phyloP scores from a whole-genome alignment of 2,888 invertebrate species.

The Epistrophe grossulariae region DNA sequence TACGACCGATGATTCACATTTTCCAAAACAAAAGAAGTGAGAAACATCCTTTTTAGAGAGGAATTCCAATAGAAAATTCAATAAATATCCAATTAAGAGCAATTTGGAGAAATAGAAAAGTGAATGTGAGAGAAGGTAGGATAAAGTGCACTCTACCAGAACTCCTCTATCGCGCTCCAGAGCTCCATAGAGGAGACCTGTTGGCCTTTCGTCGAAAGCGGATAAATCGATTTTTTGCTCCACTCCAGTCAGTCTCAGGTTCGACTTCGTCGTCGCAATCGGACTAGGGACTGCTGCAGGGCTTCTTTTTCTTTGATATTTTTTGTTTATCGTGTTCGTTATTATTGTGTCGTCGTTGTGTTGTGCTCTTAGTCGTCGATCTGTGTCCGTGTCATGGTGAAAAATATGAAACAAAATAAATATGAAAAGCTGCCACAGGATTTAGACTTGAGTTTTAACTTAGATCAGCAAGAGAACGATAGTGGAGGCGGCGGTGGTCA shows the following conservation, averaged over 20 bases:
- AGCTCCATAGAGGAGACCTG: conserved; percentile 64
- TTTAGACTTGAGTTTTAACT: conserved; percentile 82
- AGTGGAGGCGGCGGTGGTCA: conserved; percentile 79
- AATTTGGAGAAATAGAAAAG: not conserved
- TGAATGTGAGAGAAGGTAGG: conserved; percentile 42
- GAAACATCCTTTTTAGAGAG: conserved; percentile 7
- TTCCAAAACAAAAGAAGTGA: conserved; percentile 33
- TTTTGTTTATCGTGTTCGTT: not conserved
- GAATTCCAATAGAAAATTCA: conserved; percentile 31
- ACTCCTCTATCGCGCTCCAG: conserved; percentile 22
- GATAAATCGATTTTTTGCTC: conserved; percentile 62
- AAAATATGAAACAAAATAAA: conserved; percentile 83
- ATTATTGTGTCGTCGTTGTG: conserved; percentile 7
- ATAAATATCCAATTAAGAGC: conserved; percentile 32
- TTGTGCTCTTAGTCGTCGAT: conserved; percentile 2
- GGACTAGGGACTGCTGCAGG: not conserved
- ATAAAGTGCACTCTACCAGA: conserved; percentile 41
- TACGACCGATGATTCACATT: conserved; percentile 63
- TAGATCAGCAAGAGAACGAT: conserved; percentile 72
- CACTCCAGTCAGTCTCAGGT: not conserved
- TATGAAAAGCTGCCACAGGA: conserved; percentile 83
- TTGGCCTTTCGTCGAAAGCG: conserved; percentile 61
- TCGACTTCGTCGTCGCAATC: conserved; percentile 7
- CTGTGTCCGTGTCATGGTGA: conserved; percentile 51
- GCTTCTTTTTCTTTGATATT: not conserved